Percentiles rank a stretch among this genome's conserved stretches.
Evolutionary conservation across 2,888 invertebrate genomes (phyloP).

Genomic region (Antitype chi): DNA sequence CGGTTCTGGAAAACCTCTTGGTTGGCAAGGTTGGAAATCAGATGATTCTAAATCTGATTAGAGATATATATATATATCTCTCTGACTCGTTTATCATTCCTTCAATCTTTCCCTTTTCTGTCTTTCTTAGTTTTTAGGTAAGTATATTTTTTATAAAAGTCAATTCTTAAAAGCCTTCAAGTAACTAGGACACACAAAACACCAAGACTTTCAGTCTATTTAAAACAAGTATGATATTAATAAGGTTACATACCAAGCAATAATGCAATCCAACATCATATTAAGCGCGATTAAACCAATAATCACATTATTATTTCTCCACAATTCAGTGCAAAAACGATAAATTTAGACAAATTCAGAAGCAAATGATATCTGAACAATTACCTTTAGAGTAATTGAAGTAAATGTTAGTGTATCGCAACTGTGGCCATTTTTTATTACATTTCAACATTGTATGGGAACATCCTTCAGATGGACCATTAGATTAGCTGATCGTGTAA

Average conservation of each 20-base stretch:
- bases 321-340: constrained; percentile 12
- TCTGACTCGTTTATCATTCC: background rate
- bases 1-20: too few species aligned
- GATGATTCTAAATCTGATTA: too few species aligned
- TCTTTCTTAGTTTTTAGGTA: too few species aligned
- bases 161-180: constrained; percentile 1
- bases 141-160: background rate
- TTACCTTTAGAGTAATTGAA: constrained; percentile 49
- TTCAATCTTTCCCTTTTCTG: too few species aligned
- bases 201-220: background rate
- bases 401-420: constrained; percentile 31
- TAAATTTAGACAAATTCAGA: constrained; percentile 41
- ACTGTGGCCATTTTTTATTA: constrained; percentile 47
- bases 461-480: constrained; percentile 55
- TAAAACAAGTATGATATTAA: background rate
- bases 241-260: background rate
- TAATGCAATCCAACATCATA: background rate
- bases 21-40: too few species aligned
- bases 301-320: constrained; percentile 29
- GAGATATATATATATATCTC: too few species aligned
- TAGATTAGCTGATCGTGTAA: constrained; percentile 49
- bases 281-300: background rate
- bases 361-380: constrained; percentile 27
- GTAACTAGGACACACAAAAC: background rate
- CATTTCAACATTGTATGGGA: constrained; percentile 59